These are phyloP conservation scores for Drosophila saltans DNA, from an alignment of 1,140 invertebrate genomes.

Conservation along the genomic window DNA sequence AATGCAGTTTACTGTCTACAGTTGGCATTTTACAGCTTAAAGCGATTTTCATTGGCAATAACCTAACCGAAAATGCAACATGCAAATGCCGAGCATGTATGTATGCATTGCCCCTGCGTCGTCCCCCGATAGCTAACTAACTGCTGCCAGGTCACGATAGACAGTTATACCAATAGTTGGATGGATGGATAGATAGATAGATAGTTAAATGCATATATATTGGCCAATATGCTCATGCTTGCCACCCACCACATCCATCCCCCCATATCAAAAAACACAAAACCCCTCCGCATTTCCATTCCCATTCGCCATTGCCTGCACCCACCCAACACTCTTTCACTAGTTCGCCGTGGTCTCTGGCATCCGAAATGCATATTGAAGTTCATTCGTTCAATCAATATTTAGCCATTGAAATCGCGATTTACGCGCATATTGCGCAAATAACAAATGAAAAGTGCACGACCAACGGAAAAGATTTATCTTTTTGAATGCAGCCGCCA, in stretches of 20 bases:
- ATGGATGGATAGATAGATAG: constrained; percentile 16
- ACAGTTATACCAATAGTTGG: constrained; percentile 25
- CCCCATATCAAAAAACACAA: too few relatives aligned
- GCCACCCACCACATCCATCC: too few relatives aligned
- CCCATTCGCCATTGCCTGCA: not conserved
- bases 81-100: constrained; percentile 22
- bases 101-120: constrained; percentile 23
- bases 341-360: not conserved
- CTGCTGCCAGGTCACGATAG: constrained; percentile 48
- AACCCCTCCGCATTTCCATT: not conserved
- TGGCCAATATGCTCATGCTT: constrained; percentile 20
- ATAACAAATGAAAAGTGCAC: constrained; percentile 78
- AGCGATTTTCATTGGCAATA: constrained; percentile 79
- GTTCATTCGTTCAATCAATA: constrained; percentile 80
- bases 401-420: constrained; percentile 78
- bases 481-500: constrained; percentile 13
- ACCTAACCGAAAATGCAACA: constrained; percentile 62
- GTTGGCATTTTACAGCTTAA: constrained; percentile 73
- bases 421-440: constrained; percentile 79
- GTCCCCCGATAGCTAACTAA: constrained; percentile 61
- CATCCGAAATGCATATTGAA: constrained; percentile 61
- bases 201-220: constrained; percentile 21
- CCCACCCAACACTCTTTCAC: not conserved
- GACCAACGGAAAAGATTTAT: constrained; percentile 31
- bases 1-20: constrained; percentile 52